A percentile compares a stretch with the other conserved stretches of the same genome.
Evolutionary conservation across 1,140 invertebrate genomes (phyloP).

Genomic region (Venturia canescens): DNA sequence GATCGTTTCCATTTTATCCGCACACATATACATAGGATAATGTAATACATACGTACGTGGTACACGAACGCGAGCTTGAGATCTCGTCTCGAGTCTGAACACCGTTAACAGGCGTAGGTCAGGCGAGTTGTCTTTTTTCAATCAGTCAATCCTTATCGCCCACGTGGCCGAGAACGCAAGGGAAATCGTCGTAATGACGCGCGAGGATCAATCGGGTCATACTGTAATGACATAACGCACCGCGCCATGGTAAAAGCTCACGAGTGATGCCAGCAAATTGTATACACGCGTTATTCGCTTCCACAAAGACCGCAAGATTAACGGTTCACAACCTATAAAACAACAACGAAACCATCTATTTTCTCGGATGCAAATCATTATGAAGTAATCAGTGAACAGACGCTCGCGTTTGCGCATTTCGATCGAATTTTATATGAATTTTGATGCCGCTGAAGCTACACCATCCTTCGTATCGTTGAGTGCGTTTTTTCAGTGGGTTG

Average conservation of each 20-base stretch:
- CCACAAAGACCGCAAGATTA: background rate
- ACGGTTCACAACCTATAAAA: conserved; percentile 5
- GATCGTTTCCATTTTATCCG: background rate
- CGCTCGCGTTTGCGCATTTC: background rate
- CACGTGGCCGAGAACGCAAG: conserved; percentile 8
- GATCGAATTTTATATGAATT: background rate
- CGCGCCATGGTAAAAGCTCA: background rate
- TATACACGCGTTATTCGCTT: background rate
- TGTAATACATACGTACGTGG: conserved; percentile 1
- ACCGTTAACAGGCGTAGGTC: conserved; percentile 8
- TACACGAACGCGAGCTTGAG: background rate
- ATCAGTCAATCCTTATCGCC: background rate
- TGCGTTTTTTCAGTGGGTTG: too few species aligned
- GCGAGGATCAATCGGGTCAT: background rate
- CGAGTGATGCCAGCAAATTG: background rate
- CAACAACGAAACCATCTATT: background rate
- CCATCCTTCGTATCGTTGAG: too few species aligned
- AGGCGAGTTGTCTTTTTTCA: background rate
- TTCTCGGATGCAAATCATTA: background rate
- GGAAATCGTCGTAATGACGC: conserved; percentile 4
- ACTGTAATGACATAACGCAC: background rate
- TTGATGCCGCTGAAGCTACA: too few species aligned
- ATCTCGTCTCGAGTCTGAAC: background rate
- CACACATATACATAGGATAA: background rate
- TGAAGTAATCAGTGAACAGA: background rate